Conservation (phyloP, 2,888 invertebrate genomes). For the Campoletis raptor region DNA sequence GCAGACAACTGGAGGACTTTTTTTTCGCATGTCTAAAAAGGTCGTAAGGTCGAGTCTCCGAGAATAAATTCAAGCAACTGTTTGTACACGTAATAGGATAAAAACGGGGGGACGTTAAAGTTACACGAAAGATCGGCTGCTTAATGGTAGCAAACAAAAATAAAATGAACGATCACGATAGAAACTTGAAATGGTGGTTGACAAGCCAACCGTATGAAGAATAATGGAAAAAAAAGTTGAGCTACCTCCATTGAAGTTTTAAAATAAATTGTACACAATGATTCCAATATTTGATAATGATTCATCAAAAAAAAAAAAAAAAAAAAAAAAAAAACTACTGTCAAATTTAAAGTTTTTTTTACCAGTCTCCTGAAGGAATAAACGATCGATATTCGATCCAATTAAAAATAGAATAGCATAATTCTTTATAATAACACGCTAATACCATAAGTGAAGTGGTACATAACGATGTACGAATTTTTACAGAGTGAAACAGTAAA, state of each 20-base stretch:
- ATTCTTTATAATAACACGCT: too few species aligned
- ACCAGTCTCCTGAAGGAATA: too few species aligned
- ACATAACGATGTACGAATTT: too few species aligned
- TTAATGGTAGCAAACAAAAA: background rate
- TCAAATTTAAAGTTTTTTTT: too few species aligned
- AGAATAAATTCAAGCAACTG: conserved; percentile 41
- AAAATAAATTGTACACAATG: background rate
- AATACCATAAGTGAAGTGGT: too few species aligned
- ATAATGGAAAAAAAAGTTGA: background rate
- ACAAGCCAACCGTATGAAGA: background rate
- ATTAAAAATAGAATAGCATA: too few species aligned
- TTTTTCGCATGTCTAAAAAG: conserved; percentile 28
- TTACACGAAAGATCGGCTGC: conserved; percentile 11
- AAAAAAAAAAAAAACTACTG: too few species aligned
- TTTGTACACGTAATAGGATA: conserved; percentile 53
- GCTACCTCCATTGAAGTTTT: background rate
- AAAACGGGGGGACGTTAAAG: conserved; percentile 20
- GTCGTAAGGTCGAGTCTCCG: conserved; percentile 23
- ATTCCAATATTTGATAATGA: background rate
- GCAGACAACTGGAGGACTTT: conserved; percentile 31
- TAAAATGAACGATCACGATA: conserved; percentile 14
- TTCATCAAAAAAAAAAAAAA: too few species aligned
- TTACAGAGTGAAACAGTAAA: too few species aligned
- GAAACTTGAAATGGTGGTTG: background rate
- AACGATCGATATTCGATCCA: too few species aligned